phyloP scores from a whole-genome alignment of 2,888 invertebrate genomes.

The Patella ulyssiponensis region DNA sequence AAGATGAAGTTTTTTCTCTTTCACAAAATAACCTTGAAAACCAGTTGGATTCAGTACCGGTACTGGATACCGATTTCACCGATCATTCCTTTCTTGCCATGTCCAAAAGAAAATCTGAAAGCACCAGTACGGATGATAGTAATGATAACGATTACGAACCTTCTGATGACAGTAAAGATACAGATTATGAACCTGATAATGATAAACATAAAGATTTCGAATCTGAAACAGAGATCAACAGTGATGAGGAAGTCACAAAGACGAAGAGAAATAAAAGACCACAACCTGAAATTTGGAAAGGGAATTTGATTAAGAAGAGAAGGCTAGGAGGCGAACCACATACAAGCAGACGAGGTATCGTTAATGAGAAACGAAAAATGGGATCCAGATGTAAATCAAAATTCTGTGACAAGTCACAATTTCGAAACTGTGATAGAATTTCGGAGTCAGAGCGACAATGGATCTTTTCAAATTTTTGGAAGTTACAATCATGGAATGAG shows the following conservation, averaged over 20 bases:
- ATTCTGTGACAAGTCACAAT: background rate
- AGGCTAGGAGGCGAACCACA: background rate
- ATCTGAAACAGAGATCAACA: background rate
- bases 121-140: background rate
- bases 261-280: background rate
- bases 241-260: background rate
- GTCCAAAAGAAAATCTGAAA: background rate
- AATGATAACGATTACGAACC: background rate
- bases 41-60: background rate
- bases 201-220: background rate
- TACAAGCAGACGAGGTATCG: background rate
- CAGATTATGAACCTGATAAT: background rate
- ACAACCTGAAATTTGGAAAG: background rate
- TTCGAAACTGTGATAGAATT: background rate
- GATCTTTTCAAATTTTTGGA: background rate
- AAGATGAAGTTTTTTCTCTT: no score
- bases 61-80: no score
- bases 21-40: background rate
- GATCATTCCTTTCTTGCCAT: no score
- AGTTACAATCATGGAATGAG: background rate
- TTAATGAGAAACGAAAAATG: background rate
- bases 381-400: background rate
- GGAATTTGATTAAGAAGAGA: background rate
- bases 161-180: background rate
- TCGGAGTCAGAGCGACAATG: background rate